Percentiles rank a stretch among this genome's conserved stretches.
Conservation (phyloP, 2,113 vertebrate species). For the Leucopsar rothschildi region DNA sequence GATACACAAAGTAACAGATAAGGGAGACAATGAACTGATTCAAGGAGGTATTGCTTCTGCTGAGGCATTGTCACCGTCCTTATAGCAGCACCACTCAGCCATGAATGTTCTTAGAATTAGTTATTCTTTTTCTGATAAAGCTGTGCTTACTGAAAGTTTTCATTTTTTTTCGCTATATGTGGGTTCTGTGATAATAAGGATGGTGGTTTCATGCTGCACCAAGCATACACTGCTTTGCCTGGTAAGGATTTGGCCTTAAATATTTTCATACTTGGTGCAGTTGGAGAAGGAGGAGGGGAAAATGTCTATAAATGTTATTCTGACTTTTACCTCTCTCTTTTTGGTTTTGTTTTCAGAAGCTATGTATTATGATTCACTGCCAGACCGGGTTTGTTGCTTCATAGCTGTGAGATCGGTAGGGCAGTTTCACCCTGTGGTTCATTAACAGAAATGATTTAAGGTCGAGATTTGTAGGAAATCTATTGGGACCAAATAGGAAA, state of each 20-base stretch:
- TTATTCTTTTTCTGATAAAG: not conserved
- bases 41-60: not conserved
- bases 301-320: not conserved
- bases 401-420: not conserved
- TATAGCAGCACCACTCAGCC: not conserved
- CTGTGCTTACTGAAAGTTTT: not conserved
- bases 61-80: not conserved
- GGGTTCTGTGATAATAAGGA: not conserved
- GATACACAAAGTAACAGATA: not conserved
- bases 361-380: not conserved
- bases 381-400: not conserved
- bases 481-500: not conserved
- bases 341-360: not conserved
- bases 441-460: not conserved
- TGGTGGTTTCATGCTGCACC: not conserved
- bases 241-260: not conserved
- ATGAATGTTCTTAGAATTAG: not conserved
- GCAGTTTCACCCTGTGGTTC: not conserved
- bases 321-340: not conserved
- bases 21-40: not conserved
- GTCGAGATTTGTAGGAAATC: not conserved
- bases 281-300: not conserved
- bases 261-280: not conserved
- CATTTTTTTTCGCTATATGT: not conserved
- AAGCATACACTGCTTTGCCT: not conserved